These are phyloP conservation scores for Loriculus beryllinus DNA, from an alignment of 2,797 vertebrate genomes.

Conservation along the genomic window DNA sequence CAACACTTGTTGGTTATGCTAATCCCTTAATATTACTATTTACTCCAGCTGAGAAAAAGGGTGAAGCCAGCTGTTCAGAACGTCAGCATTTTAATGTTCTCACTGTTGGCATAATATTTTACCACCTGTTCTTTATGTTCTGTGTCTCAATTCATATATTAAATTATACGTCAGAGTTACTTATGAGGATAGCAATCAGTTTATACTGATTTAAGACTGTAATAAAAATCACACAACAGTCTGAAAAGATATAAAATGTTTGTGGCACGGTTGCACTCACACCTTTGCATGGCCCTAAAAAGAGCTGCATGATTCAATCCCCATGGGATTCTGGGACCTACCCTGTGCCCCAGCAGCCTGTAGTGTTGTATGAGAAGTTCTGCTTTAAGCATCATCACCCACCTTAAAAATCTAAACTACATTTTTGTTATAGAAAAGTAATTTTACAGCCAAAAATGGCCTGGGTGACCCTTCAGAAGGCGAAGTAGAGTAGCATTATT, in stretches of 20 bases:
- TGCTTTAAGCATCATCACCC: background rate
- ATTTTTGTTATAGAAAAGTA: background rate
- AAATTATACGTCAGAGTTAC: conserved; percentile 34
- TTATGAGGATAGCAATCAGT: background rate
- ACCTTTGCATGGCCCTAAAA: background rate
- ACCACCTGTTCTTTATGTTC: conserved; percentile 64
- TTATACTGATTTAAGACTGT: conserved; percentile 55
- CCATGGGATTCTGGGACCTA: background rate
- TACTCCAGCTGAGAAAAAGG: conserved; percentile 46
- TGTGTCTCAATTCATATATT: conserved; percentile 29
- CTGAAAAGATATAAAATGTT: conserved; percentile 17
- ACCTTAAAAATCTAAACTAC: background rate
- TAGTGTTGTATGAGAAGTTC: background rate
- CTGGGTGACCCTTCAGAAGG: background rate
- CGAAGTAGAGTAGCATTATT: background rate
- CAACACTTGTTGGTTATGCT: conserved; percentile 54
- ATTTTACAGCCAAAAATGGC: background rate
- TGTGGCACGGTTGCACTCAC: background rate
- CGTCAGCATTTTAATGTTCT: conserved; percentile 44
- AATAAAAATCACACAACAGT: conserved; percentile 56
- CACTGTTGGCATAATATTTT: conserved; percentile 43
- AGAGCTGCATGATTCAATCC: background rate
- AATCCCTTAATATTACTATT: conserved; percentile 65
- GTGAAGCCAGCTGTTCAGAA: conserved; percentile 49
- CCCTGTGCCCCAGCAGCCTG: rapidly evolving